These are phyloP conservation scores for Philereme transversata DNA, from an alignment of 2,888 invertebrate genomes.

Conservation along the genomic window DNA sequence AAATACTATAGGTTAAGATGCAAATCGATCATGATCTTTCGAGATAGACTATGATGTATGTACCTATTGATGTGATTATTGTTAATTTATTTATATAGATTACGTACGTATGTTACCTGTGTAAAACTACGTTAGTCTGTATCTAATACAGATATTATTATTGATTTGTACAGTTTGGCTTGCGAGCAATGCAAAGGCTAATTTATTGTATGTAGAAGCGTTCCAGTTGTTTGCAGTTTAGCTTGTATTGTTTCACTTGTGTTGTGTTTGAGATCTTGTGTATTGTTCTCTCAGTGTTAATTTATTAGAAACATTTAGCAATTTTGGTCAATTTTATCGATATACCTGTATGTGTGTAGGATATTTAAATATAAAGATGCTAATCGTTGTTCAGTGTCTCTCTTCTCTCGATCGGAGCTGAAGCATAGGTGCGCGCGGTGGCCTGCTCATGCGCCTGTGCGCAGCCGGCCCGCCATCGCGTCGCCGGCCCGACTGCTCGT, in stretches of 20 bases:
- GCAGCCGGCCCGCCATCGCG: conserved; percentile 19
- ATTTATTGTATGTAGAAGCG: conserved; percentile 43
- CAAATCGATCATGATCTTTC: conserved; percentile 65
- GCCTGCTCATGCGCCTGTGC: conserved; percentile 15
- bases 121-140: conserved; percentile 57
- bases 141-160: conserved; percentile 62
- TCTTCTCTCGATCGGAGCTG: conserved; percentile 38
- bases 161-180: conserved; percentile 51
- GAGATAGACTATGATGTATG: conserved; percentile 64
- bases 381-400: conserved; percentile 59
- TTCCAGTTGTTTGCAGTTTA: conserved; percentile 42
- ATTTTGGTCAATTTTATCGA: conserved; percentile 76
- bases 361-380: conserved; percentile 56
- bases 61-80: conserved; percentile 76
- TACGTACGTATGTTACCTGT: conserved; percentile 48
- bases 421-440: conserved; percentile 23
- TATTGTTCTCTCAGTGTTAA: conserved; percentile 26
- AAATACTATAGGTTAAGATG: conserved; percentile 80
- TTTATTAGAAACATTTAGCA: conserved; percentile 63
- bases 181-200: conserved; percentile 49
- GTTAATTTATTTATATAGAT: conserved; percentile 61
- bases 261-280: conserved; percentile 20
- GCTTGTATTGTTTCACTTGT: conserved; percentile 24
- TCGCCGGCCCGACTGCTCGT: conserved; percentile 35
- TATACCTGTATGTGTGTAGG: conserved; percentile 65